Base-by-base conservation (phyloP, 2,888 invertebrate genomes). In the Melikaiella ostensackeni region DNA sequence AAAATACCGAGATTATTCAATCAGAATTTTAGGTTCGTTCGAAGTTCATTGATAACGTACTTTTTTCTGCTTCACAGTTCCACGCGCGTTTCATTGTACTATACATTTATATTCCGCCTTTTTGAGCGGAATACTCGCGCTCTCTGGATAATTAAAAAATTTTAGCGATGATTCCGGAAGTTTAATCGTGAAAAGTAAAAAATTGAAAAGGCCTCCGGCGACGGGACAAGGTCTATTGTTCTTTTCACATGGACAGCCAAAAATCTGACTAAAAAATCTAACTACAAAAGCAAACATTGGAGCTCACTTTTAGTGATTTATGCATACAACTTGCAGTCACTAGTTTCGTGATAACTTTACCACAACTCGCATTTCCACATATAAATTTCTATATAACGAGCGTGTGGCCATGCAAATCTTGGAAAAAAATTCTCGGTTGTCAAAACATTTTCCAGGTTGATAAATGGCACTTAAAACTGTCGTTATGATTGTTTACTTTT, bases 91-190 rank as follows among this genome's bases (percentile, higher is more conserved):
- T 70, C 30, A 55, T 50, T 70, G 70, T 50, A 30, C 6, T 24
- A 70, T 46, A 46, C 35, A 63, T 63, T 42, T 24, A 13, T 42
- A 24, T n/a, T 64, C 16, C 21, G 16, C 50, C 30, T 33, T 70
- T 70, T 50, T 46, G 50, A 70, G n/a, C 13, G n/a, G 33, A 70
- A 27, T 55, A 55, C 50, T 55, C 50, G 30, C 21, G 70, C 70
- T 70, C 30, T 70, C 33, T 70, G 30, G 50, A 70, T 70, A 70
- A 70, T 70, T 70, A 70, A 70, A 70, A 55, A 55, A 50, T 50
- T 70, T 70, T n/a, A 70, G 70, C 30, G 2, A 55, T 33, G n/a
- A 33, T 33, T 13, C 21, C 66, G 66, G 66, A 66, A 66, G 66
- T 66, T 42, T 24, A 66, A 66, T 66, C 66, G 66, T 66, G 66